Evolutionary conservation across 2,797 vertebrate species (phyloP).

Genomic region (Phataginus tricuspis): DNA sequence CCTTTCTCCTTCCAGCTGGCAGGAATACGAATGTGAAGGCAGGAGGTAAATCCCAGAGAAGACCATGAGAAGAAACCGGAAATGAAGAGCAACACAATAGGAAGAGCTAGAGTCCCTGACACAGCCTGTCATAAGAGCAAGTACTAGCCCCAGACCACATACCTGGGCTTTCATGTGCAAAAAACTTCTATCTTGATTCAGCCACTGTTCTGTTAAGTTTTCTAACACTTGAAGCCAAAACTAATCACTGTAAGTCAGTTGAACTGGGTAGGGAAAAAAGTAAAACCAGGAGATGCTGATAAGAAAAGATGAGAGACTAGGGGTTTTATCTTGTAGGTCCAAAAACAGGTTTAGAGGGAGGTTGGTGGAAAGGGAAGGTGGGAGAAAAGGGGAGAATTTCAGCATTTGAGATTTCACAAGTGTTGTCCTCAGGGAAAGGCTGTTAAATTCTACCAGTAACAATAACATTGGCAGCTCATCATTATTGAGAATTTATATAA

Average conservation of each 20-base stretch:
- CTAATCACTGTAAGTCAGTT: not conserved
- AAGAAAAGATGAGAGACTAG: not conserved
- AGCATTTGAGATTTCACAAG: not conserved
- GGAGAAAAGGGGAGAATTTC: not conserved
- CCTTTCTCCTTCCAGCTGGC: conserved; percentile 5
- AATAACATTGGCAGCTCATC: not conserved
- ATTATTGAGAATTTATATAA: not conserved
- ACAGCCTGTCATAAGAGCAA: not conserved
- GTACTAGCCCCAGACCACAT: not conserved
- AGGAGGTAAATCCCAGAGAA: not conserved
- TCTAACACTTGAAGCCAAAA: not conserved
- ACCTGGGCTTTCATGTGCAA: not conserved
- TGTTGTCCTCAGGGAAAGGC: not conserved
- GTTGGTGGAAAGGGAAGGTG: not conserved
- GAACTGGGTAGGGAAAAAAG: not conserved
- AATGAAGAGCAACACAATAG: not conserved
- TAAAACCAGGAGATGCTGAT: not conserved
- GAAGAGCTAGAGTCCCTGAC: not conserved
- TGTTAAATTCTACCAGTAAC: not conserved
- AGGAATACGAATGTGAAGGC: not conserved
- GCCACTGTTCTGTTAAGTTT: not conserved
- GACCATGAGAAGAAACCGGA: not conserved
- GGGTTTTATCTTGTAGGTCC: not conserved
- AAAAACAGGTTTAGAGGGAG: not conserved
- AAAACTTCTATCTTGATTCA: not conserved